Base-by-base conservation (phyloP, 2,797 vertebrate species). In the Alcedo atthis region DNA sequence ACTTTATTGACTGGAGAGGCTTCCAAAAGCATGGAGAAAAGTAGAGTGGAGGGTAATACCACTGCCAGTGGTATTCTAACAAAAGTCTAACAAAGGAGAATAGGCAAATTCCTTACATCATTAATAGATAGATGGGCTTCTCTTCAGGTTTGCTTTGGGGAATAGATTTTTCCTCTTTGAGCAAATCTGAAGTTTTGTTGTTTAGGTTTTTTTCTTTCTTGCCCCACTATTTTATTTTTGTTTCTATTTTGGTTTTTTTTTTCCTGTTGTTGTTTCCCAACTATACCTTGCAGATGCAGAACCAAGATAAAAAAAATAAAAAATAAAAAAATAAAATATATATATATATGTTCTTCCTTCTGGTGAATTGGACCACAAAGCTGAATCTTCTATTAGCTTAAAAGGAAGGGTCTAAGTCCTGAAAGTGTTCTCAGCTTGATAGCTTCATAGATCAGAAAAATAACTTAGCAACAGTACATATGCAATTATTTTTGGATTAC, bases 401-500 rank as follows among this genome's bases (percentile, higher is more conserved):
- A 87, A 91, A 83, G 74, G 58, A 80, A 74, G 35, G n/a, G 33
- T 76, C 28, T 35, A 61, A 32, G 33, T 49, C 75, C 55, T 85
- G 68, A 59, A 57, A 90, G 35, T 63, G 33, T 59, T 84, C 63
- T 88, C 74, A 86, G 70, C 28, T 73, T 84, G 74, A 57, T 63
- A 90, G 80, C 64, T 90, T 82, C 8, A 2, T 74, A 93, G 71
- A 90, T 85, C 61, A 89, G 57, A 84, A 71, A 86, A 88, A 89
- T 80, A 73, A 82, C 46, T 77, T 80, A 64, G 64, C 64, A 90
- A 33, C 5, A 5, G 64, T 49, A 88, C 25, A 90, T 55, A 67
- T 30, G 37, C 15, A 85, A 82, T 62, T 83, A 64, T 25, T 68
- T 83, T 70, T 77, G 16, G 42, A 90, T 89, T 88, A 64, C 70